Evolutionary conservation across 2,888 invertebrate genomes (phyloP), one percentile per base, ranked within the genome.

Genomic region (Odontocolon sp.): DNA sequence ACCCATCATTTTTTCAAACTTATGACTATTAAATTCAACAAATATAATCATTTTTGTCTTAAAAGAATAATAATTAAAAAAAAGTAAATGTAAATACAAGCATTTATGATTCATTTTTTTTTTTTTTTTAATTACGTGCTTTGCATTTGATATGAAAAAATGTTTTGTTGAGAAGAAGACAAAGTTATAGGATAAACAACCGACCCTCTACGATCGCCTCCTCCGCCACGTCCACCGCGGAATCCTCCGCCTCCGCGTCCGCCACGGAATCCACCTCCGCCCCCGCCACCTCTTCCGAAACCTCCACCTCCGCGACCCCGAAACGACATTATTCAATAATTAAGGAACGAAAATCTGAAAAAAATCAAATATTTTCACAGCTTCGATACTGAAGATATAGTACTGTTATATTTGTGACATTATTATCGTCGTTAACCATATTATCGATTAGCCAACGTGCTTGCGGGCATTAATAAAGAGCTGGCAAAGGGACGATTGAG

Each of bases 241-340:
- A 77, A 77, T 31, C 78, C 78, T n/a, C 79, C 64, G 2, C 80
- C 80, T 5, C 79, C 79, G 31, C 79, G 45, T 21, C 69, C 70
- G 3, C 78, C 68, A 9, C 77, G 45, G 9, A 59, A 73, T 8
- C 76, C 72, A 3, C 79, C 50, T 0, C 78, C 78, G 0, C 73
- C 59, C 14, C 77, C 69, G 0, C 80, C 78, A n/a, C 80, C 67
- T 52, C 70, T 63, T 26, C 79, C 75, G 26, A 73, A 79, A 14
- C 77, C 78, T 45, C 78, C 78, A 5, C 74, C 68, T 1, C 81
- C 79, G 11, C 81, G 80, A 26, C 81, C 81, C 14, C 81, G 78
- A 45, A 78, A 81, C 61, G 81, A 80, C 81, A 81, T 81, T 38
- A n/a, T n/a, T n/a, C n/a, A n/a, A n/a, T n/a, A n/a, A n/a, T n/a